A percentile compares a stretch with the other conserved stretches of the same genome.
Evolutionary conservation across 2,797 vertebrate genomes (phyloP).

Genomic region (Limnodromus scolopaceus): DNA sequence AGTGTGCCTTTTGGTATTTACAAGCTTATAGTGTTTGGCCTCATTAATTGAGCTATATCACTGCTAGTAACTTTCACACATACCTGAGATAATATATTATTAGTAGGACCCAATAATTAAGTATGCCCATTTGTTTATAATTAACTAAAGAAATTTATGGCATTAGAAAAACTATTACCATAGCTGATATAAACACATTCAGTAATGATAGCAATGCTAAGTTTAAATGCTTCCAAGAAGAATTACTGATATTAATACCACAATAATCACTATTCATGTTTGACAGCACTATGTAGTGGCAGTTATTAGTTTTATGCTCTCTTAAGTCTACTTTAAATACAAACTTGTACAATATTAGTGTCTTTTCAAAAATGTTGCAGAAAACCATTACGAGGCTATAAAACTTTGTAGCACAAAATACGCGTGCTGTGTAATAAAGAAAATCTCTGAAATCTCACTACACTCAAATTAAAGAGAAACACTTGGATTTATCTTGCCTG

Average conservation of each 20-base stretch:
- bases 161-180: constrained; percentile 66
- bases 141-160: constrained; percentile 71
- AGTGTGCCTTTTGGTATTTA: neutral
- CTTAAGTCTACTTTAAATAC: constrained; percentile 23
- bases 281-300: constrained; percentile 31
- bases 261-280: constrained; percentile 22
- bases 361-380: neutral
- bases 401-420: neutral
- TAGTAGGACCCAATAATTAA: constrained; percentile 67
- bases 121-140: constrained; percentile 68
- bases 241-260: constrained; percentile 57
- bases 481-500: neutral
- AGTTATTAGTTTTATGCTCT: neutral
- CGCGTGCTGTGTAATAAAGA: neutral
- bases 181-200: constrained; percentile 67
- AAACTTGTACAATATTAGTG: neutral
- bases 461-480: neutral
- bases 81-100: constrained; percentile 30
- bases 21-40: neutral
- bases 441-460: neutral
- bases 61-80: constrained; percentile 29
- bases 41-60: constrained; percentile 7
- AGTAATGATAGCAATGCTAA: constrained; percentile 48
- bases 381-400: neutral
- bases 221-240: constrained; percentile 66